phyloP scores from a whole-genome alignment of 2,888 invertebrate genomes.

The Bhutanitis thaidina region DNA sequence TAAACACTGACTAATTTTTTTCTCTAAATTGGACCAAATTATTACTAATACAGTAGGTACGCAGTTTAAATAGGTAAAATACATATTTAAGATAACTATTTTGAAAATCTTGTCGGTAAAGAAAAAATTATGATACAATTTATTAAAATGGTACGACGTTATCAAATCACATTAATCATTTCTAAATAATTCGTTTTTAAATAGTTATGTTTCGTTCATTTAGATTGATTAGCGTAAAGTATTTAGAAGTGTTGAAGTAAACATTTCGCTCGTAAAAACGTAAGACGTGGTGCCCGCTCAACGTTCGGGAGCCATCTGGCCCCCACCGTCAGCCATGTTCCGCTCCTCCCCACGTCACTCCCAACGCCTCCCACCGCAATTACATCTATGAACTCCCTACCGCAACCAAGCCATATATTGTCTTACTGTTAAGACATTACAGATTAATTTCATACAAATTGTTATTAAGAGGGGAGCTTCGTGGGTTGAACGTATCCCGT shows the following conservation, averaged over 20 bases:
- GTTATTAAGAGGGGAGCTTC: conserved; percentile 37
- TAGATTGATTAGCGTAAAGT: too few species aligned
- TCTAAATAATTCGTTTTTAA: too few species aligned
- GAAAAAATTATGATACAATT: too few species aligned
- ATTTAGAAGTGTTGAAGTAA: not conserved
- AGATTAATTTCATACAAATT: conserved; percentile 60
- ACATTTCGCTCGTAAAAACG: not conserved
- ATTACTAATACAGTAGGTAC: too few species aligned
- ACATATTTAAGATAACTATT: too few species aligned
- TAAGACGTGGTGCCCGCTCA: conserved; percentile 43
- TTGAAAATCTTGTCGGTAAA: too few species aligned
- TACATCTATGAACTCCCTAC: conserved; percentile 52
- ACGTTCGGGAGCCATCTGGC: conserved; percentile 60
- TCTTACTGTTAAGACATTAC: conserved; percentile 59
- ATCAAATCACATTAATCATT: too few species aligned
- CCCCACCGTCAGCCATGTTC: conserved; percentile 69
- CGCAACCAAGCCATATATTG: conserved; percentile 53
- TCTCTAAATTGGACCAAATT: too few species aligned
- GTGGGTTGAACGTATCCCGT: conserved; percentile 66
- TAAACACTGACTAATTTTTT: too few species aligned
- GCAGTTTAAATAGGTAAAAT: too few species aligned
- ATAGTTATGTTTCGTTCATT: too few species aligned
- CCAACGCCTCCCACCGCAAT: conserved; percentile 73
- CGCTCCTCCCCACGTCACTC: conserved; percentile 72
- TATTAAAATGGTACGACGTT: too few species aligned